Evolutionary conservation across 1,140 invertebrate species (phyloP), one percentile per base, ranked within the genome.

Genomic region (Microplitis demolitor): DNA sequence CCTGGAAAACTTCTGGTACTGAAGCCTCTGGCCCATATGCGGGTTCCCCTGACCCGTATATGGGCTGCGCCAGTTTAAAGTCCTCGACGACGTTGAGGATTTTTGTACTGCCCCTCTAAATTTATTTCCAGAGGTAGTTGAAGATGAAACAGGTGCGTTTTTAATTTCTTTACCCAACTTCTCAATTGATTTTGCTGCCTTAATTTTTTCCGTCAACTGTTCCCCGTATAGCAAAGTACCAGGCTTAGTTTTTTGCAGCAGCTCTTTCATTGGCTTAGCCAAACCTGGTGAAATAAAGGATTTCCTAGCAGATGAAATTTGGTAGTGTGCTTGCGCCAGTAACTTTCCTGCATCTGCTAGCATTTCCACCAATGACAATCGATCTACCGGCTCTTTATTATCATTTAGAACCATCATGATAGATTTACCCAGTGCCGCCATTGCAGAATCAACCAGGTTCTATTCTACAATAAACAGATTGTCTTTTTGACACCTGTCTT

Each of bases 51-150:
- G 61, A 35, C 45, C 63, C 45, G 69, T 33, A 71, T 39, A 64
- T 31, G 39, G 45, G 69, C 60, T 60, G 31, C 45, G 11, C 69
- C 69, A 71, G 69, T 71, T 71, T 71, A 62, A 54, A 50, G 60
- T 11, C 4, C 69, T 58, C 34, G 31, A 31, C 34, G 8, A 13
- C 4, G 35, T 37, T 63, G 37, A 39, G 37, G 31, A 34, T 39
- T n/a, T 34, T 37, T 13, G 13, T 34, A 63, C 61, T 63, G 9
- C 4, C 11, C 35, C 35, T 31, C 33, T 34, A n/a, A 9, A n/a
- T 13, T 11, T 5, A n/a, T 5, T 6, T 63, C 3, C 9, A 31
- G 61, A 5, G 35, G 61, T 63, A n/a, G 33, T n/a, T 35, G 31
- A 33, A 39, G 6, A 16, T 39, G 35, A 11, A 4, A 39, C 37